phyloP scores from a whole-genome alignment of 2,888 invertebrate genomes.

The Acronicta aceris region DNA sequence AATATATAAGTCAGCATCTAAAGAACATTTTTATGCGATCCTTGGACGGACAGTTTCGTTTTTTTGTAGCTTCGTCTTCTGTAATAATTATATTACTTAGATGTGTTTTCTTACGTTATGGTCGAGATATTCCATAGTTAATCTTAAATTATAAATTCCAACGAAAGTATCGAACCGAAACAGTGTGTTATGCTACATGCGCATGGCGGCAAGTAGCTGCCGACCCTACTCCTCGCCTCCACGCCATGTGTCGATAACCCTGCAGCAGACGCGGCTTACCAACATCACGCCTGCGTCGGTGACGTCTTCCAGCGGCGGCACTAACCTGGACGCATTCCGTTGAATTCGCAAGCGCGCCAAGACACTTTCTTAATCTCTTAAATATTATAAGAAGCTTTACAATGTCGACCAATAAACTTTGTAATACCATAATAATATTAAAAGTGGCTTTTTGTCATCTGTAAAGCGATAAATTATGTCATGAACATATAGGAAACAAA shows the following conservation, averaged over 20 bases:
- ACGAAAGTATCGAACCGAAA: slow-evolving; percentile 81
- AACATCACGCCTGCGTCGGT: slow-evolving; percentile 84
- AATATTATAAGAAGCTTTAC: slow-evolving; percentile 16
- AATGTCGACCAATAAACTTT: slow-evolving; percentile 30
- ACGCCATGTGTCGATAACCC: slow-evolving; percentile 87
- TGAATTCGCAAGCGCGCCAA: slow-evolving; percentile 74
- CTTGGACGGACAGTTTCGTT: neutral
- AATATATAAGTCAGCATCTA: neutral
- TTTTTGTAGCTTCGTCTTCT: slow-evolving; percentile 17
- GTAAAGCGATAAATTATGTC: slow-evolving; percentile 21
- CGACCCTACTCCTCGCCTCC: slow-evolving; percentile 78
- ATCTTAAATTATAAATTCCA: slow-evolving; percentile 64
- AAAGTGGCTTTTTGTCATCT: slow-evolving; percentile 15
- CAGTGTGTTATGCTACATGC: slow-evolving; percentile 77
- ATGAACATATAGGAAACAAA: slow-evolving; percentile 41
- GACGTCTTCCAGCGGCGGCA: slow-evolving; percentile 80
- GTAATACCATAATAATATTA: slow-evolving; percentile 28
- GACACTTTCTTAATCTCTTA: slow-evolving; percentile 65
- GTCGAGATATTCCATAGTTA: slow-evolving; percentile 55
- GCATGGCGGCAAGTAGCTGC: slow-evolving; percentile 63
- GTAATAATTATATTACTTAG: slow-evolving; percentile 36
- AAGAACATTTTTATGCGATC: slow-evolving; percentile 8
- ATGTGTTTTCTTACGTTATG: slow-evolving; percentile 52
- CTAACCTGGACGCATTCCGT: slow-evolving; percentile 82
- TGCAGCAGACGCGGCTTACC: slow-evolving; percentile 76